phyloP scores from a whole-genome alignment of 35 echinoderm and acorn worm species.

The Ophiothrix spiculata region DNA sequence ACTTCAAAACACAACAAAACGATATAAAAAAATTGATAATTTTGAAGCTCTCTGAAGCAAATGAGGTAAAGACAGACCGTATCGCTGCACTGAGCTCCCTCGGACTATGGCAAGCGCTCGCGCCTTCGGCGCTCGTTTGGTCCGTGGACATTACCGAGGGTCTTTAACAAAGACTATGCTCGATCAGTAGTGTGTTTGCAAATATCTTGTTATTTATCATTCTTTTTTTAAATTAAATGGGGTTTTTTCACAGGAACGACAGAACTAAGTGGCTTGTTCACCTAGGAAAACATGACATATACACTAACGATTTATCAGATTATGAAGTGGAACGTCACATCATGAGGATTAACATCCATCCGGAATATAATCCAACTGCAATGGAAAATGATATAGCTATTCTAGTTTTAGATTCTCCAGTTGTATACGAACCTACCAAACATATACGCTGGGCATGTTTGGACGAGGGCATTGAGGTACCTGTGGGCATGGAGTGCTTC shows the following conservation, averaged over 20 bases:
- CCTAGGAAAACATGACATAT: constrained; percentile 59
- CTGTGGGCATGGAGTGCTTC: constrained; percentile 39
- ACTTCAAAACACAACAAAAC: too few species aligned
- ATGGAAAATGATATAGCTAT: constrained; percentile 64
- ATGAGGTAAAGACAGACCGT: too few species aligned
- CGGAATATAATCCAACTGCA: constrained; percentile 5
- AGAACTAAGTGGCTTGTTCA: constrained; percentile 53
- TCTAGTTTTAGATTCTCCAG: constrained; percentile 38
- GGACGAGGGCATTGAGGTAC: constrained; percentile 30
- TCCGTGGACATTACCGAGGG: too few species aligned
- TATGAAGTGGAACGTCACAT: constrained; percentile 22
- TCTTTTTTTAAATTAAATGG: too few species aligned
- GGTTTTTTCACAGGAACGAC: constrained; percentile 26
- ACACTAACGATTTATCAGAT: neutral
- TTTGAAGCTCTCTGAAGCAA: too few species aligned
- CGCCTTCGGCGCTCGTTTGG: too few species aligned
- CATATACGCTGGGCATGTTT: constrained; percentile 66
- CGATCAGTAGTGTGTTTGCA: too few species aligned
- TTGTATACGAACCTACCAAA: constrained; percentile 13
- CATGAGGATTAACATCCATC: constrained; percentile 38
- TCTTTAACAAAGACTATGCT: too few species aligned
- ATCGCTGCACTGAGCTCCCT: too few species aligned
- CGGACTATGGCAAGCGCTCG: too few species aligned
- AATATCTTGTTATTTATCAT: too few species aligned
- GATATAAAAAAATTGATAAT: too few species aligned